Conservation (phyloP, 2,888 invertebrate species). For the Andrena bicolor region DNA sequence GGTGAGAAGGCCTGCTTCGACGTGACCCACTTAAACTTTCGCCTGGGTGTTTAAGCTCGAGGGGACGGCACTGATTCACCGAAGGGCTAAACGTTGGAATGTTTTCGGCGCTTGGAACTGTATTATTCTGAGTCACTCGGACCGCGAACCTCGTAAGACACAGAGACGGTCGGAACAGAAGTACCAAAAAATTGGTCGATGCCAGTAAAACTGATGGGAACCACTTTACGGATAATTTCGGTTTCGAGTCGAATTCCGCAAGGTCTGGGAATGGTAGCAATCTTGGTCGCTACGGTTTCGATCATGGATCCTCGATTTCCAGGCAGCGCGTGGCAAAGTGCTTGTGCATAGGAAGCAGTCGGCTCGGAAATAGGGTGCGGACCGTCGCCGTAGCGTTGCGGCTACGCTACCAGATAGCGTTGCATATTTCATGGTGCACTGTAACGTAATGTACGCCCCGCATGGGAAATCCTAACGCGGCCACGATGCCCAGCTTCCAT, state of each 20-base stretch:
- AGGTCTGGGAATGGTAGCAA: constrained; percentile 3
- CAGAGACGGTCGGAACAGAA: neutral
- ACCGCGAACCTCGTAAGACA: constrained; percentile 4
- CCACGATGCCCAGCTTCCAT: constrained; percentile 64
- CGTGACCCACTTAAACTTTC: constrained; percentile 41
- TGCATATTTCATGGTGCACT: constrained; percentile 82
- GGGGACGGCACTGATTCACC: neutral
- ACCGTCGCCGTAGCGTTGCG: constrained; percentile 72
- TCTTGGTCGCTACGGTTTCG: constrained; percentile 49
- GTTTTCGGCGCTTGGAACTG: neutral
- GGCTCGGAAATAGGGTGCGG: constrained; percentile 69
- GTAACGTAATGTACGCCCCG: constrained; percentile 81
- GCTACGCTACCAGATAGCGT: constrained; percentile 76
- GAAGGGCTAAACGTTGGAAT: neutral
- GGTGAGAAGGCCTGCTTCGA: constrained; percentile 34
- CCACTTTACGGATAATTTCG: constrained; percentile 40
- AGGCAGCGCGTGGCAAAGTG: constrained; percentile 23
- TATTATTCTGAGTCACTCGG: neutral
- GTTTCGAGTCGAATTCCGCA: constrained; percentile 29
- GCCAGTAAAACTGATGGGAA: constrained; percentile 12
- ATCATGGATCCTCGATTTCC: constrained; percentile 41
- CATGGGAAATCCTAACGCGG: constrained; percentile 83
- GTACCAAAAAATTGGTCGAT: constrained; percentile 30
- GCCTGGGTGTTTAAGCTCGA: constrained; percentile 22
- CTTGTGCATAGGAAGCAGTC: constrained; percentile 38